phyloP scores from a whole-genome alignment of 37 sponge, comb jelly and placozoan species.

The Beroe forskalii region DNA sequence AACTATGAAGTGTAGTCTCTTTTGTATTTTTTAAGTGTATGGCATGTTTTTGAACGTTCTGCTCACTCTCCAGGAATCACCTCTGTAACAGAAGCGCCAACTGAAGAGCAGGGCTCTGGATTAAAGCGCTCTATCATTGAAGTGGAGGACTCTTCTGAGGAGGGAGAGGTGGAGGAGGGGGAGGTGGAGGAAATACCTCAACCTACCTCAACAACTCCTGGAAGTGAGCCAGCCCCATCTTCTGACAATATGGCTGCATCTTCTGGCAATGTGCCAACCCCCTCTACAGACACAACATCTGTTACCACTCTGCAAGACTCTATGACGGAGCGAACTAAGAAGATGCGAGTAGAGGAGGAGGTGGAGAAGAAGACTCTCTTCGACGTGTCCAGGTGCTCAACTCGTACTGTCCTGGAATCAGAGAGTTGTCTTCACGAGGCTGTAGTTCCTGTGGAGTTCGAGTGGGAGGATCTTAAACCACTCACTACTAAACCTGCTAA shows the following conservation, averaged over 20 bases:
- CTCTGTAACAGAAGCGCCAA: background rate
- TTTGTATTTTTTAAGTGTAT: too few species aligned
- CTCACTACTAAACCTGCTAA: slow-evolving; percentile 59
- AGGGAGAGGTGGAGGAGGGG: background rate
- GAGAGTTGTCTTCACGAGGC: slow-evolving; percentile 60
- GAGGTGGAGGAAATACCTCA: background rate
- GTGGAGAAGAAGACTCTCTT: slow-evolving; percentile 58
- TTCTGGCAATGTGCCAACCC: too few species aligned
- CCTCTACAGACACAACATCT: too few species aligned
- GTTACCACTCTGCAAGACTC: too few species aligned
- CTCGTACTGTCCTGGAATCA: background rate
- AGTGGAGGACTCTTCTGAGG: background rate
- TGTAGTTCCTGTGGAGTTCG: slow-evolving; percentile 22
- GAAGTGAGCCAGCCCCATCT: background rate
- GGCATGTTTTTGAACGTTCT: too few species aligned
- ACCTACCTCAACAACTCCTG: background rate
- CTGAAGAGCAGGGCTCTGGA: background rate
- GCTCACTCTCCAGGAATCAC: background rate
- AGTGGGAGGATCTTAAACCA: slow-evolving; percentile 29
- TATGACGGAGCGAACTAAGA: slow-evolving; percentile 10
- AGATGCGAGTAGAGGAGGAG: slow-evolving; percentile 36
- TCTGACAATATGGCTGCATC: too few species aligned
- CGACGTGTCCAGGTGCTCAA: slow-evolving; percentile 6
- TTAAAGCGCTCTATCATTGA: background rate
- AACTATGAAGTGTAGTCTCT: too few species aligned